These are phyloP conservation scores for Cremastinae sp. DNA, from an alignment of 2,888 invertebrate genomes.

Conservation along the genomic window DNA sequence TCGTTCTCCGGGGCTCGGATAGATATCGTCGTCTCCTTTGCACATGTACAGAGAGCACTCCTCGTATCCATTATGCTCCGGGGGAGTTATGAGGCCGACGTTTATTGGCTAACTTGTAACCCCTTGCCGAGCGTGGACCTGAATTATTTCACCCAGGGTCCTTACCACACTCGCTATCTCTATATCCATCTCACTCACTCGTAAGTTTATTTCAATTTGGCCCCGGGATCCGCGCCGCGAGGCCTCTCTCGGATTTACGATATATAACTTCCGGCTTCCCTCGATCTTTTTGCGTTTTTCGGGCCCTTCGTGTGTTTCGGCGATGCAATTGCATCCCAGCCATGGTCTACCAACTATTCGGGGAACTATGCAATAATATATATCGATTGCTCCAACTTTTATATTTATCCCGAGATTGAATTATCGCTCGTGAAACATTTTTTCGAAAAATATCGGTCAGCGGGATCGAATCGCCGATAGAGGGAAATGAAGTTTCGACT, in stretches of 20 bases:
- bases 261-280: slow-evolving; percentile 39
- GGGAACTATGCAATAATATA: slow-evolving; percentile 17
- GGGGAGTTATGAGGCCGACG: slow-evolving; percentile 72
- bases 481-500: too few relatives aligned
- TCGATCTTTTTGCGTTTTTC: slow-evolving; percentile 20
- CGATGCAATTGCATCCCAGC: too few relatives aligned
- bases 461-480: too few relatives aligned
- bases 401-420: not conserved
- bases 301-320: not conserved
- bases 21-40: not conserved
- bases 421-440: not conserved
- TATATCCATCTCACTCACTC: slow-evolving; percentile 59
- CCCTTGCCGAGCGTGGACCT: slow-evolving; percentile 61
- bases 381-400: slow-evolving; percentile 34
- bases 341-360: slow-evolving; percentile 26
- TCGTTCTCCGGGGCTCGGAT: slow-evolving; percentile 1
- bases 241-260: slow-evolving; percentile 57
- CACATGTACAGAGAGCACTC: slow-evolving; percentile 60
- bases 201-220: slow-evolving; percentile 74
- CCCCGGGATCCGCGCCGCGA: slow-evolving; percentile 55
- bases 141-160: slow-evolving; percentile 69
- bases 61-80: slow-evolving; percentile 70
- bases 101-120: slow-evolving; percentile 74
- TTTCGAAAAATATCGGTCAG: not conserved
- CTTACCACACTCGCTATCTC: slow-evolving; percentile 62